Conservation (phyloP, 2,113 vertebrate genomes). For the Genyomyrus donnyi region DNA sequence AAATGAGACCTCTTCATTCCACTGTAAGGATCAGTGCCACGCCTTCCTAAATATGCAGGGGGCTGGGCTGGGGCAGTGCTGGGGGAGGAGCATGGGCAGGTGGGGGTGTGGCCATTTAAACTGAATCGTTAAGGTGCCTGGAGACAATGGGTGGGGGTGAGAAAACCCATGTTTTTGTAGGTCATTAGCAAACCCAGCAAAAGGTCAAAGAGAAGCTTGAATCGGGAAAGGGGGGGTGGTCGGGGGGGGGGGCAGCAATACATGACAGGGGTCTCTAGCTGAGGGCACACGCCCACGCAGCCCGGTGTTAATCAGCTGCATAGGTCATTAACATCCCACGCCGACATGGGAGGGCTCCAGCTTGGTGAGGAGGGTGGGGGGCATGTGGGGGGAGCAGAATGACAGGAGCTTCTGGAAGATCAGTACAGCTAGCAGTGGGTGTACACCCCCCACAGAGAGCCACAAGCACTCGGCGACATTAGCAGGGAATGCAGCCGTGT, state of each 20-base stretch:
- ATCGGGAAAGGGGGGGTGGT: background rate
- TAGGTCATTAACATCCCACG: slow-evolving; percentile 6
- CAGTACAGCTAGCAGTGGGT: background rate
- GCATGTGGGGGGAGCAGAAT: background rate
- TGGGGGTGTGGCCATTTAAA: slow-evolving; percentile 62
- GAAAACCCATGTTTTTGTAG: slow-evolving; percentile 76
- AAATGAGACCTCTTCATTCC: background rate
- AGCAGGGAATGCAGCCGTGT: background rate
- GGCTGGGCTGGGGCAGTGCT: background rate
- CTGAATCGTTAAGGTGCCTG: slow-evolving; percentile 82
- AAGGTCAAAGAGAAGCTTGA: slow-evolving; percentile 53
- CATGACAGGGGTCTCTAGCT: background rate
- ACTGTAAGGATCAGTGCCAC: background rate
- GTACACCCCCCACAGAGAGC: background rate
- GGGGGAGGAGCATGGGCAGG: background rate
- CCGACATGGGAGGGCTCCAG: background rate
- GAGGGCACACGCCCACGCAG: background rate
- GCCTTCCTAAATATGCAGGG: background rate
- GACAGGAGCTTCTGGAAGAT: background rate
- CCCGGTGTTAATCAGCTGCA: slow-evolving; percentile 16
- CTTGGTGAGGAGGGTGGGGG: background rate
- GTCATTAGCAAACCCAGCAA: slow-evolving; percentile 73
- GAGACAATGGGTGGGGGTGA: slow-evolving; percentile 78
- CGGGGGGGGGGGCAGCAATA: slow-evolving; percentile 19
- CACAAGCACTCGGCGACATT: background rate